Evolutionary conservation across 2,113 vertebrate genomes (phyloP).

Genomic region (Phaethon lepturus): DNA sequence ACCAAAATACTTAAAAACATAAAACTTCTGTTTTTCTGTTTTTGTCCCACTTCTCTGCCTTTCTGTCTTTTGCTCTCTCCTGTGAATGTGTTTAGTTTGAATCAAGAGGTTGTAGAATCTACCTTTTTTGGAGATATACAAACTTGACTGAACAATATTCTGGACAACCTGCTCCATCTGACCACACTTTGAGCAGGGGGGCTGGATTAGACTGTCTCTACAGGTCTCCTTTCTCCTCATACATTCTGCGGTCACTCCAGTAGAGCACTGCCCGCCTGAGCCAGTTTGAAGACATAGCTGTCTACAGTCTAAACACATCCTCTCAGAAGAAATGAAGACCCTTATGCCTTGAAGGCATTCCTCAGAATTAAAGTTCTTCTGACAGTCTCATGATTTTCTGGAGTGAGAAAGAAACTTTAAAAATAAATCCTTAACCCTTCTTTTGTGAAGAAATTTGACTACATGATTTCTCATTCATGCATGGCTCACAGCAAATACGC

Average conservation of each 20-base stretch:
- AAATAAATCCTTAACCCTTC: not conserved
- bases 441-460: not conserved
- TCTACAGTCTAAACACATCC: not conserved
- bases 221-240: not conserved
- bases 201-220: not conserved
- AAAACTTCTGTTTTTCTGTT: not conserved
- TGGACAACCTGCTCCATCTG: not conserved
- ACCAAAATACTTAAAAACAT: not conserved
- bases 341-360: not conserved
- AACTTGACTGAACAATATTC: not conserved
- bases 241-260: not conserved
- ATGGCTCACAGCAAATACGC: not conserved
- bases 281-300: not conserved
- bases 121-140: not conserved
- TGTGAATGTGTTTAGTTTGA: not conserved
- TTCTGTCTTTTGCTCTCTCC: not conserved
- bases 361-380: not conserved
- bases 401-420: not conserved
- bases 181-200: not conserved
- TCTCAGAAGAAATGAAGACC: not conserved
- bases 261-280: accelerated
- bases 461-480: not conserved
- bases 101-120: not conserved
- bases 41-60: not conserved
- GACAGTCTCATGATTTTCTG: not conserved